These are phyloP conservation scores for Capreolus pygargus DNA, from an alignment of 2,113 vertebrate genomes.

Conservation along the genomic window DNA sequence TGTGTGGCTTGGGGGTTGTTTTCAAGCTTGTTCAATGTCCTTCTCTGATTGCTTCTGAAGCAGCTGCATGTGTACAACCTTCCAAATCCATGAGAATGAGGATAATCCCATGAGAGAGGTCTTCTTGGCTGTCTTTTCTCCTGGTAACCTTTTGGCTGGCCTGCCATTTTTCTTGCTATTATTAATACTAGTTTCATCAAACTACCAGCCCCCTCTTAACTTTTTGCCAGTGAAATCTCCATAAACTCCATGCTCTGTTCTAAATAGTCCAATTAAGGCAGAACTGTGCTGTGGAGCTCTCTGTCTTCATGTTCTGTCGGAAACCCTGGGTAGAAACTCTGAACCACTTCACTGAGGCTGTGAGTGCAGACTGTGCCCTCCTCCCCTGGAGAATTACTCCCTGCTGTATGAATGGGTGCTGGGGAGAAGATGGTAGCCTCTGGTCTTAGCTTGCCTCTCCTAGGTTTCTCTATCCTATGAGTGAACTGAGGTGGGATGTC, in stretches of 20 bases:
- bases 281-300: not conserved
- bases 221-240: not conserved
- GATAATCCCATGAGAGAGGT: not conserved
- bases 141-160: not conserved
- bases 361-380: not conserved
- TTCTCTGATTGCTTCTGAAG: not conserved
- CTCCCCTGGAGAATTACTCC: not conserved
- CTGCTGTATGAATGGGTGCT: not conserved
- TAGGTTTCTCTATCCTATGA: not conserved
- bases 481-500: not conserved
- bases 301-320: not conserved
- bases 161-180: not conserved
- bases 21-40: not conserved
- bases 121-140: not conserved
- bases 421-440: not conserved
- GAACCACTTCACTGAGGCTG: not conserved
- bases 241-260: not conserved
- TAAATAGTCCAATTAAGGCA: not conserved
- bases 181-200: not conserved
- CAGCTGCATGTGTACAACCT: not conserved
- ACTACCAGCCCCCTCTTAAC: not conserved
- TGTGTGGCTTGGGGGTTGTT: not conserved
- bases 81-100: not conserved
- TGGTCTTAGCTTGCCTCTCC: not conserved
- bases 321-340: not conserved